Evolutionary conservation across 2,888 invertebrate genomes (phyloP).

Genomic region (Osmoderma eremita): DNA sequence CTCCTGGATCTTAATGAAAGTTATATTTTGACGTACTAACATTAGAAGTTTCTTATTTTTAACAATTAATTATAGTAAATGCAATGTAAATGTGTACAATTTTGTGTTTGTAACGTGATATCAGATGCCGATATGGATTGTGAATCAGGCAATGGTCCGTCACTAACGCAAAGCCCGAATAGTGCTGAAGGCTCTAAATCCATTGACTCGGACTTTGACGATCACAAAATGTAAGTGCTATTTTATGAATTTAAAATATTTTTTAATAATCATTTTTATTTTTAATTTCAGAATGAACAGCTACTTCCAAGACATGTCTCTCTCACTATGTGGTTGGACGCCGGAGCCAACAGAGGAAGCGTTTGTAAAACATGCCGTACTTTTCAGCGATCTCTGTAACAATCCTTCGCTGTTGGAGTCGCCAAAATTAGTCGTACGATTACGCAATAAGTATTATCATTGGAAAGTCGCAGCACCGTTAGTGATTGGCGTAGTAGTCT

Average conservation of each 20-base stretch:
- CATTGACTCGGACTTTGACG: slow-evolving; percentile 87
- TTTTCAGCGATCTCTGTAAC: slow-evolving; percentile 72
- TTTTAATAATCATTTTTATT: not conserved
- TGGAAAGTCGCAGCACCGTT: slow-evolving; percentile 93
- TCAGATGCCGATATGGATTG: slow-evolving; percentile 83
- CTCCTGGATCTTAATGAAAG: no score
- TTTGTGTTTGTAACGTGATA: slow-evolving; percentile 58
- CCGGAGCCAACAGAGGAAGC: slow-evolving; percentile 65
- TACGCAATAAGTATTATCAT: slow-evolving; percentile 88
- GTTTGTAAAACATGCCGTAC: slow-evolving; percentile 68
- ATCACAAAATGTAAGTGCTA: slow-evolving; percentile 66
- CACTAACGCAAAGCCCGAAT: slow-evolving; percentile 92
- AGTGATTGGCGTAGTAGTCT: slow-evolving; percentile 86
- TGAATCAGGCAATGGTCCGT: slow-evolving; percentile 96
- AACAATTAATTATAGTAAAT: slow-evolving; percentile 30
- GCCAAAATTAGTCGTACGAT: slow-evolving; percentile 85
- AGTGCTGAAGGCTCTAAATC: slow-evolving; percentile 85
- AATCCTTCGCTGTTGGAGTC: slow-evolving; percentile 81
- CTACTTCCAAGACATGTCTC: slow-evolving; percentile 71
- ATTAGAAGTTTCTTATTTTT: no score
- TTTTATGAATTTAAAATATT: not conserved
- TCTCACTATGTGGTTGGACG: slow-evolving; percentile 82
- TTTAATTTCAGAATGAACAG: slow-evolving; percentile 49
- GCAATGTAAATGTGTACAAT: slow-evolving; percentile 21
- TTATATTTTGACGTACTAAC: no score